These are phyloP conservation scores for Troilus luridus DNA, from an alignment of 2,888 invertebrate genomes.

Conservation along the genomic window DNA sequence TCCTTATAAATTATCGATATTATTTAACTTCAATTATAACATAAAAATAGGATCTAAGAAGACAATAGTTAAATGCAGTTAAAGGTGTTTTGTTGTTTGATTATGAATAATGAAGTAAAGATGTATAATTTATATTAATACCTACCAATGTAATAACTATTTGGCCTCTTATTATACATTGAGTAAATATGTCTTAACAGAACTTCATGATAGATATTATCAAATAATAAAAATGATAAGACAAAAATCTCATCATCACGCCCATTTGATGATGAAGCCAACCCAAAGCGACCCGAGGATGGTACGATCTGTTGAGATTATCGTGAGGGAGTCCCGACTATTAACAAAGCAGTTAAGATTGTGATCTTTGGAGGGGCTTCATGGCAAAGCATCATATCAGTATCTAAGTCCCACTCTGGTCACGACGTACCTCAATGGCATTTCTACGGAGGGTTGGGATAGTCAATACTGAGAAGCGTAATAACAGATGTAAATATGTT, in stretches of 20 bases:
- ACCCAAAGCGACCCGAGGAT: background rate
- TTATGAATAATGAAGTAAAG: too few species aligned
- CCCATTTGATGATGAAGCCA: background rate
- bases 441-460: background rate
- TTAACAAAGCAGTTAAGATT: background rate
- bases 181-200: too few species aligned
- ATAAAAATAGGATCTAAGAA: too few species aligned
- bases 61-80: too few species aligned
- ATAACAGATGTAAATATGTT: background rate
- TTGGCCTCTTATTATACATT: too few species aligned
- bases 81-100: too few species aligned
- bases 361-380: background rate
- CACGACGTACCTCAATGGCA: background rate
- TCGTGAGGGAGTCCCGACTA: background rate
- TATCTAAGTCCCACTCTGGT: background rate
- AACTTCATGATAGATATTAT: background rate
- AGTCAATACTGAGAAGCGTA: background rate
- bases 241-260: background rate
- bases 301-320: background rate
- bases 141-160: too few species aligned
- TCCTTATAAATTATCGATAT: too few species aligned
- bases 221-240: background rate
- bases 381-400: background rate
- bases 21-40: too few species aligned
- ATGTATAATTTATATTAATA: too few species aligned